These are phyloP conservation scores for Cetonia aurata DNA, from an alignment of 2,888 invertebrate genomes.

Conservation along the genomic window DNA sequence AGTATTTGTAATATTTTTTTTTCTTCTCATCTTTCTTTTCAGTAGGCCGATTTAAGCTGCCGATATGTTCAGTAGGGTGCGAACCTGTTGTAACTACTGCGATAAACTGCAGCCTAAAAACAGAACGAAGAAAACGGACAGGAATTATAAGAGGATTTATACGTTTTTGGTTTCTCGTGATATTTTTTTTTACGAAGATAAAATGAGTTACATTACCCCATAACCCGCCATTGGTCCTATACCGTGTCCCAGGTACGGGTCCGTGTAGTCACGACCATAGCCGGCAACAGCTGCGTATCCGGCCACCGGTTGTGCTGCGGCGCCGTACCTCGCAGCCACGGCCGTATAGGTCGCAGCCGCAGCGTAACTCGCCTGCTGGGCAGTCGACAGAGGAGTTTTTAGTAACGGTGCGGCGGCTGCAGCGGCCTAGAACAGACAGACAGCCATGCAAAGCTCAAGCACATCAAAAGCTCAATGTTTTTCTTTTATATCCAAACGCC, in stretches of 20 bases:
- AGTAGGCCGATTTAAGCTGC: slow-evolving; percentile 64
- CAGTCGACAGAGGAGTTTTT: slow-evolving; percentile 85
- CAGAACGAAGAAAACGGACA: slow-evolving; percentile 40
- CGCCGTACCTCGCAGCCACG: slow-evolving; percentile 87
- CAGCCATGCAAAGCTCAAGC: slow-evolving; percentile 64
- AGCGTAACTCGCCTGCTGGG: slow-evolving; percentile 90
- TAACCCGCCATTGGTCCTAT: slow-evolving; percentile 98
- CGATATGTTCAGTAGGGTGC: slow-evolving; percentile 84
- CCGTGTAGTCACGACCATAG: slow-evolving; percentile 91
- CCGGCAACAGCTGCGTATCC: slow-evolving; percentile 81
- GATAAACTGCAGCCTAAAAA: slow-evolving; percentile 91
- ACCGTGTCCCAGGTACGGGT: slow-evolving; percentile 94
- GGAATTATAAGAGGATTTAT: no score
- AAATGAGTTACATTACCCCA: slow-evolving; percentile 78
- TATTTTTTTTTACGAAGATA: no score
- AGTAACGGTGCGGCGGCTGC: slow-evolving; percentile 83
- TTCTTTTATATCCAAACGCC: no score
- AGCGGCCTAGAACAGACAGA: slow-evolving; percentile 70
- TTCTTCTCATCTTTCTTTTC: slow-evolving; percentile 45
- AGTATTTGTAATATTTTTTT: slow-evolving; percentile 43
- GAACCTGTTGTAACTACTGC: slow-evolving; percentile 95
- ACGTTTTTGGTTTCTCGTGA: no score
- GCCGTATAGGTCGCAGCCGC: slow-evolving; percentile 90
- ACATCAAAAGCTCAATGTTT: slow-evolving; percentile 61
- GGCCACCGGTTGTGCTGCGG: slow-evolving; percentile 80